Evolutionary conservation across 1,140 invertebrate species (phyloP), one percentile per base, ranked within the genome.

Genomic region (Sinonovacula constricta): DNA sequence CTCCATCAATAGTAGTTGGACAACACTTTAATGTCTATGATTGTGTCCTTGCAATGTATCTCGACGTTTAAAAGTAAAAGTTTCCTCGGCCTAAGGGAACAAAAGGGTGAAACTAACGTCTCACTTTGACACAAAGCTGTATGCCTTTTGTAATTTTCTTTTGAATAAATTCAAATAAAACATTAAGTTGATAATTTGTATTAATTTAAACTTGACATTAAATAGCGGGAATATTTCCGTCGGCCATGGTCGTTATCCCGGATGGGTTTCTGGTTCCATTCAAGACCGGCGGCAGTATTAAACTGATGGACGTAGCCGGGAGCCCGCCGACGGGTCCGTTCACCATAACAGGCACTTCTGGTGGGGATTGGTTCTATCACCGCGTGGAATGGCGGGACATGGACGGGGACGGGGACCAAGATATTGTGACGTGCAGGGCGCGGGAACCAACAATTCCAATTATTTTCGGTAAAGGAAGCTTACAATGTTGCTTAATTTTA

Each of bases 51-150:
- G n/a, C n/a, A n/a, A n/a, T n/a, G n/a, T n/a, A n/a, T n/a, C n/a
- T n/a, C n/a, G n/a, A n/a, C n/a, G n/a, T n/a, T n/a, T n/a, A n/a
- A 87, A 30, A 92, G 89, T 88, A 91, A 91, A 31, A 92, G 92
- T 71, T 91, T 92, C 75, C 85, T 89, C 5, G 91, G 90, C 5
- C 4, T 86, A 18, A 92, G 91, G 90, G 87, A 88, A 66, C 91
- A 92, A 69, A 91, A 92, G 89, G 89, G 92, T 68, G 81, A 82
- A 10, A 91, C 92, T 75, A 91, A 91, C 0, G 85, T 87, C 49
- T n/a, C n/a, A n/a, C n/a, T n/a, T n/a, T n/a, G n/a, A n/a, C n/a
- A n/a, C n/a, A n/a, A n/a, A n/a, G n/a, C n/a, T n/a, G n/a, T n/a
- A n/a, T n/a, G n/a, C n/a, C n/a, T n/a, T n/a, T n/a, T n/a, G n/a